Evolutionary conservation across 2,888 invertebrate species (phyloP), one percentile per base, ranked within the genome.

Genomic region (Tenthredo scrophulariae): DNA sequence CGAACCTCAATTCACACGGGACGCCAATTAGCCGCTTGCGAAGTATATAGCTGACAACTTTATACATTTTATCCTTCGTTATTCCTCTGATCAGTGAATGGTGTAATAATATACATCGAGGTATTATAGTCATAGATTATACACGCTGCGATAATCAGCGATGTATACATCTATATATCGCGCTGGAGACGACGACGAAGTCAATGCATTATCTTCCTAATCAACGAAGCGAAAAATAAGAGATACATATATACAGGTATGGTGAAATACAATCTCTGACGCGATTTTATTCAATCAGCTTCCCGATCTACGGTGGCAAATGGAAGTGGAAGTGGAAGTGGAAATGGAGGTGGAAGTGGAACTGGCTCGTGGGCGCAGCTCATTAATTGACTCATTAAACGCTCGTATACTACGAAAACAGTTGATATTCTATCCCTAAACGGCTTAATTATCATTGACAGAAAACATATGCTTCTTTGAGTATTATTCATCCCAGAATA

Each of bases 301-400:
- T 77, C 18, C 46, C 46, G 77, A 77, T 54, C n/a, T 33, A 33
- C 77, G 77, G 77, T 74, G n/a, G 40, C 74, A n/a, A 29, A 43
- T 43, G 40, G 22, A 33, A 67, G 33, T 67, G 67, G 33, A 29
- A 67, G 67, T 67, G 67, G 43, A 43, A 43, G 33, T 26, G 67
- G 67, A 67, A 33, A 5, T 67, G 13, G 67, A 33, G 1, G 40
- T 26, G n/a, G 74, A n/a, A 43, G 33, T 62, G 62, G 62, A 62
- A 26, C 26, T 62, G 67, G 67, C 67, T 29, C 26, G 67, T 74
- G 43, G 72, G 72, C 72, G 72, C 72, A 74, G 43, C 54, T 77
- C 77, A 50, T 40, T 50, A 54, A 77, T 77, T 77, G 77, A 46
- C 50, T 77, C 77, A 77, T 77, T 77, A 77, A 77, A 77, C 46